These are phyloP conservation scores for Paramisgurnus dabryanus DNA, from an alignment of 2,113 vertebrate species.

Conservation along the genomic window DNA sequence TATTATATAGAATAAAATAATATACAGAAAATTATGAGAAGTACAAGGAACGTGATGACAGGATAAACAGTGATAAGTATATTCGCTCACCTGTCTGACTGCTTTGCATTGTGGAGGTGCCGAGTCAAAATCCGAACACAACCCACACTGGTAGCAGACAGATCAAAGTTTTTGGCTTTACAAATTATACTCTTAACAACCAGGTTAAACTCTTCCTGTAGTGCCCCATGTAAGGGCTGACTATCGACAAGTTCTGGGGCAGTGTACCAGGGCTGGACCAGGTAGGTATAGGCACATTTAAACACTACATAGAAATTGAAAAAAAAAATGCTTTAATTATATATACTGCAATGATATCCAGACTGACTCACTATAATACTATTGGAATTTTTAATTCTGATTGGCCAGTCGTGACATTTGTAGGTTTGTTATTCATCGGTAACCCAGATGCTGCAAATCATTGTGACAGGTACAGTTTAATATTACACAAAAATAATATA, in stretches of 20 bases:
- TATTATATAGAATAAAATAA: no score
- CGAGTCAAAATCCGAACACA: slow-evolving; percentile 72
- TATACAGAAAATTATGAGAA: no score
- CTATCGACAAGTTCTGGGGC: slow-evolving; percentile 59
- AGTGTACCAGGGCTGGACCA: slow-evolving; percentile 70
- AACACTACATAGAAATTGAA: slow-evolving; percentile 69
- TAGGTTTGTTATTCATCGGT: no score
- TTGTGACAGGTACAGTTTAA: no score
- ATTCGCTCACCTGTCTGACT: slow-evolving; percentile 65
- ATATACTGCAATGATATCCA: neutral
- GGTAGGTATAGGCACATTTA: slow-evolving; percentile 69
- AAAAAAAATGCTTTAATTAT: slow-evolving; percentile 10
- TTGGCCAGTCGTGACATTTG: no score
- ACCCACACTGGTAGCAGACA: slow-evolving; percentile 65
- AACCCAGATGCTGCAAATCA: no score
- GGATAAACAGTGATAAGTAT: neutral
- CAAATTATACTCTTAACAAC: slow-evolving; percentile 66
- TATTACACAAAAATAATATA: no score
- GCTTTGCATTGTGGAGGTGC: slow-evolving; percentile 72
- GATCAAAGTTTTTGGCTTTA: slow-evolving; percentile 63
- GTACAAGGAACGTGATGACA: no score
- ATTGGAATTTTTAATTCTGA: no score
- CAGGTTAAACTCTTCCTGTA: slow-evolving; percentile 67
- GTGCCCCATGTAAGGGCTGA: slow-evolving; percentile 70
- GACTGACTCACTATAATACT: neutral